Evolutionary conservation across 2,888 invertebrate species (phyloP).

Genomic region (Parascotia fuliginaria): DNA sequence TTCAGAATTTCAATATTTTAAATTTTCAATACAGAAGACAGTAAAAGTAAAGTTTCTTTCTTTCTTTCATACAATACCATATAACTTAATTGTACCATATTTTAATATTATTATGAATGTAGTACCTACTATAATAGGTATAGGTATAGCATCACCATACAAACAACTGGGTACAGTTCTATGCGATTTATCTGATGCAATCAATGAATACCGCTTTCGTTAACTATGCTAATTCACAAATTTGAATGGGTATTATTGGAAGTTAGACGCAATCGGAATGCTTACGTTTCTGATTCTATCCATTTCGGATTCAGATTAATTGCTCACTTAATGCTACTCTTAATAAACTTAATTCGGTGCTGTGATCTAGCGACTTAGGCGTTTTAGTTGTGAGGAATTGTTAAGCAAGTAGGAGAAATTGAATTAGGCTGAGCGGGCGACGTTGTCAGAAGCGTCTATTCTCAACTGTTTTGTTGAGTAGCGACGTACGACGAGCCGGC

Average conservation of each 20-base stretch:
- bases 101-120: too few species aligned
- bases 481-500: constrained; percentile 30
- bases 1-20: too few species aligned
- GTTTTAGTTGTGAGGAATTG: constrained; percentile 69
- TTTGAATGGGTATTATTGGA: constrained; percentile 61
- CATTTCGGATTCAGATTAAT: constrained; percentile 69
- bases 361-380: constrained; percentile 72
- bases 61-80: too few species aligned
- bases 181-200: constrained; percentile 36
- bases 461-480: too few species aligned
- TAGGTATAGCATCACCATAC: not conserved
- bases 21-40: too few species aligned
- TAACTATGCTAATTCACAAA: constrained; percentile 56
- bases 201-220: constrained; percentile 43
- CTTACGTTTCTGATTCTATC: constrained; percentile 62
- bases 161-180: constrained; percentile 12
- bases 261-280: constrained; percentile 63
- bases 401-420: constrained; percentile 72
- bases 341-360: constrained; percentile 73
- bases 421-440: constrained; percentile 66
- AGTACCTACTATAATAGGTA: too few species aligned
- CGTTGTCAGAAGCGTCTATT: constrained; percentile 44
- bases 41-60: too few species aligned
- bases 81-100: too few species aligned
- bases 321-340: constrained; percentile 70